Evolutionary conservation across 2,888 invertebrate genomes (phyloP).

Genomic region (Rambutsinella grinnellia): DNA sequence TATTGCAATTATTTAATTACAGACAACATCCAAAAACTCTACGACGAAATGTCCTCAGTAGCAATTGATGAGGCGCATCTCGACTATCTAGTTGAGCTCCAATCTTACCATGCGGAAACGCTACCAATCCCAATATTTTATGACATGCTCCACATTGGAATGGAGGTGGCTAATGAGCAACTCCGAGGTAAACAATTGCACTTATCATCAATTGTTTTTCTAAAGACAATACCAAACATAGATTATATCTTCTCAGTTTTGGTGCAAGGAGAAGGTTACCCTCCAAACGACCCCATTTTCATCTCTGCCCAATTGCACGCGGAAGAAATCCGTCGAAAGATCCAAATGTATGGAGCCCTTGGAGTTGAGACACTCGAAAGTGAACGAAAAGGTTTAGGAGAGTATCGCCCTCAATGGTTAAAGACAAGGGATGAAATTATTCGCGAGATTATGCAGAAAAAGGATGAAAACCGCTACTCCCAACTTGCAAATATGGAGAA

Average conservation of each 20-base stretch:
- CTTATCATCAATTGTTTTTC: background rate
- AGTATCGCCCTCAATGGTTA: constrained; percentile 24
- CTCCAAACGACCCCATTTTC: constrained; percentile 40
- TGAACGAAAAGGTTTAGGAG: constrained; percentile 29
- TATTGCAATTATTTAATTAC: background rate
- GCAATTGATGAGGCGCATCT: constrained; percentile 39
- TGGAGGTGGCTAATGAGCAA: constrained; percentile 42
- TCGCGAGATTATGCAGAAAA: constrained; percentile 17
- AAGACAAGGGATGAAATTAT: constrained; percentile 45
- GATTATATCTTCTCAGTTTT: constrained; percentile 23
- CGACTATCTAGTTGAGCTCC: constrained; percentile 49
- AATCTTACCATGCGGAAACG: constrained; percentile 34
- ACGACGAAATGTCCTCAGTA: constrained; percentile 35
- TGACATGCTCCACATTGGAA: constrained; percentile 51
- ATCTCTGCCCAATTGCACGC: constrained; percentile 31
- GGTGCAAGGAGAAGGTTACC: constrained; percentile 36
- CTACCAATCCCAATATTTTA: constrained; percentile 50
- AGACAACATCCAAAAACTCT: constrained; percentile 42
- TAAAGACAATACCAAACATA: background rate
- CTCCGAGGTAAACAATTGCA: constrained; percentile 31
- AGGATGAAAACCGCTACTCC: constrained; percentile 1
- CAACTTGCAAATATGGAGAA: background rate
- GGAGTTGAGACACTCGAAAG: constrained; percentile 44
- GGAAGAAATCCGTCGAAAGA: constrained; percentile 25
- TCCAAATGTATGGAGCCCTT: constrained; percentile 40